Percentiles rank a stretch among this genome's conserved stretches.
Conservation (phyloP, 2,888 invertebrate species). For the Ennomos fuscantarius region DNA sequence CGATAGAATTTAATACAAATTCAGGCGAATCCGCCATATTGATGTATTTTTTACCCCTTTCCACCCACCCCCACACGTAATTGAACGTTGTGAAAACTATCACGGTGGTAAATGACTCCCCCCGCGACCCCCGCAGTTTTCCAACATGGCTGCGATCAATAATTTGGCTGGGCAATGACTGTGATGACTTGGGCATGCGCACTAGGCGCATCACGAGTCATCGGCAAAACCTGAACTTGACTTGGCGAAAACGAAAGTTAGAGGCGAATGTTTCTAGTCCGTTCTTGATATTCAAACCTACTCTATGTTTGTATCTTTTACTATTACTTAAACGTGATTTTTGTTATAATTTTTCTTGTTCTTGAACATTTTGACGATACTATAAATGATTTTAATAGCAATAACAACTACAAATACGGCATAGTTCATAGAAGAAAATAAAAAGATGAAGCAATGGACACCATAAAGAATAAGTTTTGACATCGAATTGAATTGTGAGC, state of each 20-base stretch:
- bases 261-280: conserved; percentile 78
- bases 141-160: conserved; percentile 84
- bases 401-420: not conserved
- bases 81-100: conserved; percentile 84
- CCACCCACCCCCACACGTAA: conserved; percentile 71
- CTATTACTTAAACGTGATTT: conserved; percentile 25
- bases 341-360: conserved; percentile 8
- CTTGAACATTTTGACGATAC: conserved; percentile 10
- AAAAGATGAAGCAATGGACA: not conserved
- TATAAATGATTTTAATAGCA: not conserved
- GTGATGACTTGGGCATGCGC: conserved; percentile 83
- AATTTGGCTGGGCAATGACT: conserved; percentile 84
- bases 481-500: conserved; percentile 32
- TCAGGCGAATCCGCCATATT: conserved; percentile 75
- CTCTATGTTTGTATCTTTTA: conserved; percentile 29
- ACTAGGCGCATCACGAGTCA: conserved; percentile 61
- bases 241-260: conserved; percentile 84
- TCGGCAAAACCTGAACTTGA: conserved; percentile 83
- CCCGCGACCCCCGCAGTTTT: conserved; percentile 63
- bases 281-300: conserved; percentile 65
- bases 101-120: conserved; percentile 76
- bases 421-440: not conserved
- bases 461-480: not conserved
- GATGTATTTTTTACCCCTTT: conserved; percentile 76
- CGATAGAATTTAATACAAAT: conserved; percentile 81